Evolutionary conservation across 2,888 invertebrate genomes (phyloP), one percentile per base, ranked within the genome.

Genomic region (Sialis fuliginosa): DNA sequence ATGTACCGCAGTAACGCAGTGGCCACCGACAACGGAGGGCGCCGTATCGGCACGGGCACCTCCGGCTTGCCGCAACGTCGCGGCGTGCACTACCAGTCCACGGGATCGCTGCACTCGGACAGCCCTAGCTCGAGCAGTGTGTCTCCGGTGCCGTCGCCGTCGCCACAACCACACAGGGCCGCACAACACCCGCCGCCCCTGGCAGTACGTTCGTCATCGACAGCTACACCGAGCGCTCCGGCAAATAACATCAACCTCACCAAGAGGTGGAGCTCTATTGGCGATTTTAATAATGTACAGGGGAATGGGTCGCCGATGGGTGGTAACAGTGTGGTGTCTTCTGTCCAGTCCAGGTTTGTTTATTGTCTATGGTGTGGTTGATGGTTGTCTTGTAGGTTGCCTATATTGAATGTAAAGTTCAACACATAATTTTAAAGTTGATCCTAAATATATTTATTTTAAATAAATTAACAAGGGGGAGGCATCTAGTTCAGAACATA

Each of bases 201-300:
- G 62, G 62, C 81, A 12, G 82, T 81, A 6, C 79, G 80, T 51
- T 77, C 74, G 1, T 76, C 75, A 47, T 62, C 52, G 42, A 13
- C 34, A 49, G 46, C 50, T 43, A 41, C 46, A 39, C 62, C 52
- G 41, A 13, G 13, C 49, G 45, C 50, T 43, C 42, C 46, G 39
- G 47, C 52, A 54, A 62, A 62, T 49, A 52, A 45, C 37, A 48
- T 48, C 35, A 49, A 45, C 62, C 61, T 62, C 70, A 50, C 62
- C 48, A 86, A 85, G 65, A 67, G 85, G 48, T 87, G 87, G 87
- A 85, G 77, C 59, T 85, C 85, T 13, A 86, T 86, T 0, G 84
- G 85, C 5, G 88, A 88, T 68, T 88, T 87, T 68, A 78, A 79
- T 58, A 67, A 74, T 55, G 63, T 66, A 56, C 63, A 55, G 44